A percentile compares a stretch with the other conserved stretches of the same genome.
Conservation (phyloP, 2,888 invertebrate genomes). For the Anoplius nigerrimus region DNA sequence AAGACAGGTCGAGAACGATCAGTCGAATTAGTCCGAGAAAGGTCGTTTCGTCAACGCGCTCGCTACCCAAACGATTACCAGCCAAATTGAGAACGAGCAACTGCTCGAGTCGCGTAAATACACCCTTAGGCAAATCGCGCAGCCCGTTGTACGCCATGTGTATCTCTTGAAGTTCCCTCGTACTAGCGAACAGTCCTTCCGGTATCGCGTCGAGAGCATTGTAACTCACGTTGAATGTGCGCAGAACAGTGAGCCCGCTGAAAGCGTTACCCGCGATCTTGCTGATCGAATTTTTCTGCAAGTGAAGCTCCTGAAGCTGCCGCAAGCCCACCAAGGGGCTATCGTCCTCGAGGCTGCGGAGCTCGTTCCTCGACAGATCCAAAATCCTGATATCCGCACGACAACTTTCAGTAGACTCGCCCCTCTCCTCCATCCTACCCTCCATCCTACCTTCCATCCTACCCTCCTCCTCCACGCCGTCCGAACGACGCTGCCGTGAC, state of each 20-base stretch:
- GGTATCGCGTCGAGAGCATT: constrained; percentile 90
- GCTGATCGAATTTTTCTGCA: constrained; percentile 90
- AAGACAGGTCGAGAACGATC: constrained; percentile 89
- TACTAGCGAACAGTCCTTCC: constrained; percentile 87
- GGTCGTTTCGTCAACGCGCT: constrained; percentile 89
- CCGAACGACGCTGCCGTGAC: not conserved
- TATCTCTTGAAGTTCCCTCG: constrained; percentile 88
- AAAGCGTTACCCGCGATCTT: constrained; percentile 88
- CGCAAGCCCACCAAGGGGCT: constrained; percentile 86
- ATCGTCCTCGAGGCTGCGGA: constrained; percentile 83
- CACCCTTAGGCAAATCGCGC: constrained; percentile 86
- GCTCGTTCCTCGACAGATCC: constrained; percentile 88
- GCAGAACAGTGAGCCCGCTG: constrained; percentile 85
- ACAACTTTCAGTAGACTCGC: constrained; percentile 66
- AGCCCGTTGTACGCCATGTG: constrained; percentile 91
- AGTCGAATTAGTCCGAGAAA: constrained; percentile 90
- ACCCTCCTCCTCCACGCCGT: not conserved
- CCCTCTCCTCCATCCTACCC: not conserved
- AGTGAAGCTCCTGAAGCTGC: constrained; percentile 85
- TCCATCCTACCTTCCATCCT: not conserved
- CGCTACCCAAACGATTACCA: constrained; percentile 89
- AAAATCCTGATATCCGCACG: constrained; percentile 83
- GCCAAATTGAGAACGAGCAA: constrained; percentile 89
- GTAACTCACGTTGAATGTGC: constrained; percentile 89
- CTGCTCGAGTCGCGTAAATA: constrained; percentile 90